A percentile compares a stretch with the other conserved stretches of the same genome.
These are phyloP conservation scores for Psylliodes chrysocephalus DNA, from an alignment of 2,888 invertebrate species.

Conservation along the genomic window DNA sequence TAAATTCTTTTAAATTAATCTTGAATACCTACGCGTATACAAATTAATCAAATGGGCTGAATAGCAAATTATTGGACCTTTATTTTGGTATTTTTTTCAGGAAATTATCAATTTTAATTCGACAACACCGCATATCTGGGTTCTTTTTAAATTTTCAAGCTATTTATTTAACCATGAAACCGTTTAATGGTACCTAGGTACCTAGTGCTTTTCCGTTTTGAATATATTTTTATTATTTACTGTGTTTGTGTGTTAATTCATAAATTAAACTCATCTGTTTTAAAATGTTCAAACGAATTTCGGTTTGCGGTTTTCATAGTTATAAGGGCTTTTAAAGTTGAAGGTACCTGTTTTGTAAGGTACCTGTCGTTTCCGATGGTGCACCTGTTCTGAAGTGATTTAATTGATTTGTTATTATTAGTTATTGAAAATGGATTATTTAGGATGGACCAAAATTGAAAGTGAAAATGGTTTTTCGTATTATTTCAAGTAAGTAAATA, in stretches of 20 bases:
- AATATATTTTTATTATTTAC: background rate
- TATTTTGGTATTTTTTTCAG: too few relatives aligned
- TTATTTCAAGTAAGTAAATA: slow-evolving; percentile 68
- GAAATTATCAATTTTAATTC: background rate
- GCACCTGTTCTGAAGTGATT: slow-evolving; percentile 17
- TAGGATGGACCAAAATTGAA: slow-evolving; percentile 68
- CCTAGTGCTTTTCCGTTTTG: background rate
- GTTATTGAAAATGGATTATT: slow-evolving; percentile 14
- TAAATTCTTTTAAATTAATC: background rate
- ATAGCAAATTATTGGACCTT: too few relatives aligned
- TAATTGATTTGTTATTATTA: background rate
- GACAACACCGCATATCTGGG: background rate
- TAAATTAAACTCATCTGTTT: background rate
- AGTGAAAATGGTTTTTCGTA: slow-evolving; percentile 71
- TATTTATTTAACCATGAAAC: background rate
- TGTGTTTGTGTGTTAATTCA: background rate
- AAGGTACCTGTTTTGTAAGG: background rate
- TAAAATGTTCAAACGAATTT: background rate
- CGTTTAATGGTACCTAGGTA: background rate
- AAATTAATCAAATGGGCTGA: too few relatives aligned
- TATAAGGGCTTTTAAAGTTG: background rate
- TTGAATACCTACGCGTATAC: background rate
- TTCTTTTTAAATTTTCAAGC: background rate
- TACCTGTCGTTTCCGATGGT: slow-evolving; percentile 1
- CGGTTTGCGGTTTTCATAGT: background rate